Evolutionary conservation across 2,888 invertebrate genomes (phyloP).

Genomic region (Archips xylosteana): DNA sequence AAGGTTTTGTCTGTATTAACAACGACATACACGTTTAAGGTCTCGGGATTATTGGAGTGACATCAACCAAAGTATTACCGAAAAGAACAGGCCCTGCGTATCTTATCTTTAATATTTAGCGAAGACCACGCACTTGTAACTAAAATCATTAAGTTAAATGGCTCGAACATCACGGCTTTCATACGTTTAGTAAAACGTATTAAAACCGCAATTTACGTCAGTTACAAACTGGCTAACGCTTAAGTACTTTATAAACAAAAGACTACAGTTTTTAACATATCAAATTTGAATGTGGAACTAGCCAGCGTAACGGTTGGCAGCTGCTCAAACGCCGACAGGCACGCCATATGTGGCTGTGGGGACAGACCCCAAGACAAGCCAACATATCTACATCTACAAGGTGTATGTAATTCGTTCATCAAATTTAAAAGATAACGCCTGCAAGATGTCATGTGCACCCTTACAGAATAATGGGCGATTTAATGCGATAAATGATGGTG

Average conservation of each 20-base stretch:
- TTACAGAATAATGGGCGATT: constrained; percentile 16
- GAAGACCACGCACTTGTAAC: not conserved
- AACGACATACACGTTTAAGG: too few relatives aligned
- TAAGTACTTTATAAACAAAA: constrained; percentile 29
- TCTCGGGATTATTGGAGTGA: constrained; percentile 39
- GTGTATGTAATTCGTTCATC: constrained; percentile 23
- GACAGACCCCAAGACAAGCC: constrained; percentile 15
- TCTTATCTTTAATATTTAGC: not conserved
- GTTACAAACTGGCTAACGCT: constrained; percentile 11
- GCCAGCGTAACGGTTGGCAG: constrained; percentile 62
- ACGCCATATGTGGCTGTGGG: constrained; percentile 56
- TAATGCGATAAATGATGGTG: constrained; percentile 34
- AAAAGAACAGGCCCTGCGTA: not conserved
- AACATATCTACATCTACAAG: constrained; percentile 9
- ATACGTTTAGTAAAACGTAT: constrained; percentile 18
- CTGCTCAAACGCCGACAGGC: constrained; percentile 53
- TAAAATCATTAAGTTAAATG: constrained; percentile 10
- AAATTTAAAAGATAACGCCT: not conserved
- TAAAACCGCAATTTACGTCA: constrained; percentile 4
- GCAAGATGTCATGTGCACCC: constrained; percentile 17
- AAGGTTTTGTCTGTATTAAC: too few relatives aligned
- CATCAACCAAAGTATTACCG: not conserved
- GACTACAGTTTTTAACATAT: constrained; percentile 43
- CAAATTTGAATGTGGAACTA: constrained; percentile 58
- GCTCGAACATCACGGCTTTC: not conserved